These are phyloP conservation scores for Charadrius vociferus DNA, from an alignment of 2,113 vertebrate species.

Conservation along the genomic window DNA sequence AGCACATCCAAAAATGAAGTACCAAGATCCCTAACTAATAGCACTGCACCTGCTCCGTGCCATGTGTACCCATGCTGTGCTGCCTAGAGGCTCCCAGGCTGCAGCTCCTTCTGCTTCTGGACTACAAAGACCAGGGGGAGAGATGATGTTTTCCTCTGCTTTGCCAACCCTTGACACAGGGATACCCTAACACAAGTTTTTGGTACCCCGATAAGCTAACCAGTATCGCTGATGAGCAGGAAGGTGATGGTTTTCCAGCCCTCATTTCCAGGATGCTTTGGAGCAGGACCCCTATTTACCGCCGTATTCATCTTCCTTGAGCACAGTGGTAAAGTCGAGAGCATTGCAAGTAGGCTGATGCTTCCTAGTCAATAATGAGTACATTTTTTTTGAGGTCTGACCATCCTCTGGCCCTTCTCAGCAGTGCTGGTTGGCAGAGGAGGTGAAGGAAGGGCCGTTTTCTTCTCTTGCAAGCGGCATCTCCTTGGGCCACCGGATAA, in stretches of 20 bases:
- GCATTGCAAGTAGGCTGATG: not conserved
- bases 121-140: not conserved
- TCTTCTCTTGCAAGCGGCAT: not conserved
- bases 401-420: not conserved
- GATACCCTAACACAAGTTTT: not conserved
- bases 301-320: not conserved
- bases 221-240: not conserved
- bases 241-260: not conserved
- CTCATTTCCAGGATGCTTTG: not conserved
- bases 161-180: not conserved
- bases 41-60: not conserved
- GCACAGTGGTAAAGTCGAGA: not conserved
- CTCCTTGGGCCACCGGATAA: not conserved
- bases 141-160: not conserved
- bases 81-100: not conserved
- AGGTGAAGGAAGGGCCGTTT: not conserved
- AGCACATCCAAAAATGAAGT: not conserved
- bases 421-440: accelerated
- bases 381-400: not conserved
- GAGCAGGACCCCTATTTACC: not conserved
- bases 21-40: not conserved
- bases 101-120: not conserved
- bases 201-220: too few species aligned
- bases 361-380: not conserved
- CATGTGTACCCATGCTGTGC: accelerated